A percentile compares a stretch with the other conserved stretches of the same genome.
phyloP scores from a whole-genome alignment of 2,113 vertebrate species.

The Dasyurus viverrinus region DNA sequence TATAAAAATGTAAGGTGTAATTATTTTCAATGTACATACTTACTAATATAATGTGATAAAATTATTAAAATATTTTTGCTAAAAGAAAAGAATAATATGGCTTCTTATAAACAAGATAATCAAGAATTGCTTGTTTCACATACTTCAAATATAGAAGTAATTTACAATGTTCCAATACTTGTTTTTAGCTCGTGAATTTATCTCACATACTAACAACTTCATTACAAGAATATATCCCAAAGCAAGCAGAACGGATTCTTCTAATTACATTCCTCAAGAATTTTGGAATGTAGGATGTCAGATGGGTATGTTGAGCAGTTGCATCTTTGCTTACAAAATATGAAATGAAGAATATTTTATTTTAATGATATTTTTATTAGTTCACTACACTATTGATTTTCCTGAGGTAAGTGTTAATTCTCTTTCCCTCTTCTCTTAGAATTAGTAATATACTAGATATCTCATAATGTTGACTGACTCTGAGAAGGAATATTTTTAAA shows the following conservation, averaged over 20 bases:
- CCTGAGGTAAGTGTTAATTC: background rate
- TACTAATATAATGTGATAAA: background rate
- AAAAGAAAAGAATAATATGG: background rate
- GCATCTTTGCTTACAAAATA: slow-evolving; percentile 12
- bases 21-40: background rate
- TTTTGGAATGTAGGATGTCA: slow-evolving; percentile 95
- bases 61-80: slow-evolving; percentile 14
- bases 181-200: slow-evolving; percentile 84
- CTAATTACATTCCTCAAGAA: slow-evolving; percentile 92
- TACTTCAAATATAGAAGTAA: slow-evolving; percentile 7
- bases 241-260: slow-evolving; percentile 85
- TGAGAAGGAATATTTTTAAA: background rate
- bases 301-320: slow-evolving; percentile 85
- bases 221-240: slow-evolving; percentile 92
- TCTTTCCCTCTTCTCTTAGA: background rate
- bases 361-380: background rate
- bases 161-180: slow-evolving; percentile 28
- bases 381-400: background rate
- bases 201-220: slow-evolving; percentile 87
- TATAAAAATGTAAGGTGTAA: background rate
- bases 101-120: background rate
- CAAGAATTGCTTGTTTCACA: background rate
- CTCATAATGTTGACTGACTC: background rate
- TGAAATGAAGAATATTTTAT: slow-evolving; percentile 18
- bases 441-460: background rate